A percentile compares a stretch with the other conserved stretches of the same genome.
Evolutionary conservation across 92 coral and sea anemone genomes (phyloP).

Genomic region (Pocillopora grandis): DNA sequence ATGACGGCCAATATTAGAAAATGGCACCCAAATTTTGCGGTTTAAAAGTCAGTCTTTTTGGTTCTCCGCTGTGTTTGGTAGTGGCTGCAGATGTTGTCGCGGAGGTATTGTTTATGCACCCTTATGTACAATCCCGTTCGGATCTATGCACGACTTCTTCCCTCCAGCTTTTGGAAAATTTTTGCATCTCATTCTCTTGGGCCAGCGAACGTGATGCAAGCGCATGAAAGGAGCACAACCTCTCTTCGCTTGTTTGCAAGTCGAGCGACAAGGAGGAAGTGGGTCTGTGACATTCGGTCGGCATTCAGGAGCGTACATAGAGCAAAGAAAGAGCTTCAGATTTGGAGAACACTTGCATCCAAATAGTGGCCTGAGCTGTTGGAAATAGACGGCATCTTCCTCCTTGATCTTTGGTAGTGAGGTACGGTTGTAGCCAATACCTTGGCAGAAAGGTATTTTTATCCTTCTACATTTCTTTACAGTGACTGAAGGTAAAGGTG

Average conservation of each 20-base stretch:
- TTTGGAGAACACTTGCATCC: slow-evolving; percentile 84
- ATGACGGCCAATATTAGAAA: no score
- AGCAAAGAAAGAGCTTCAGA: slow-evolving; percentile 82
- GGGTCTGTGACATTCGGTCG: slow-evolving; percentile 73
- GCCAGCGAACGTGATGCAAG: slow-evolving; percentile 90
- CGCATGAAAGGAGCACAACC: slow-evolving; percentile 89
- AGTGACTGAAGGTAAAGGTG: neutral
- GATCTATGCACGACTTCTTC: slow-evolving; percentile 76
- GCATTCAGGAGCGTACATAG: slow-evolving; percentile 91
- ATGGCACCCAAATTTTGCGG: no score
- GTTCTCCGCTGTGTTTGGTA: no score
- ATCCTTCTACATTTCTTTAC: slow-evolving; percentile 86
- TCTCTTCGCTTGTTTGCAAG: slow-evolving; percentile 79
- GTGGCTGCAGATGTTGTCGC: no score
- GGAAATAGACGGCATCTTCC: slow-evolving; percentile 95
- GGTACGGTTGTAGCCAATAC: slow-evolving; percentile 86
- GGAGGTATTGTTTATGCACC: slow-evolving; percentile 17
- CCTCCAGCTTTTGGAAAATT: slow-evolving; percentile 72
- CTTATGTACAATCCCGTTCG: slow-evolving; percentile 35
- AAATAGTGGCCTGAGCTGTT: slow-evolving; percentile 34
- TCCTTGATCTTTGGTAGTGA: slow-evolving; percentile 84
- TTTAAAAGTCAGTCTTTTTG: no score
- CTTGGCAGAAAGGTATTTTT: slow-evolving; percentile 88
- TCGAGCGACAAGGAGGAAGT: slow-evolving; percentile 82
- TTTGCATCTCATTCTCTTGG: slow-evolving; percentile 89